Percentiles rank a stretch among this genome's conserved stretches.
phyloP scores from a whole-genome alignment of 1,140 invertebrate genomes.

The Leptinotarsa lineolata region DNA sequence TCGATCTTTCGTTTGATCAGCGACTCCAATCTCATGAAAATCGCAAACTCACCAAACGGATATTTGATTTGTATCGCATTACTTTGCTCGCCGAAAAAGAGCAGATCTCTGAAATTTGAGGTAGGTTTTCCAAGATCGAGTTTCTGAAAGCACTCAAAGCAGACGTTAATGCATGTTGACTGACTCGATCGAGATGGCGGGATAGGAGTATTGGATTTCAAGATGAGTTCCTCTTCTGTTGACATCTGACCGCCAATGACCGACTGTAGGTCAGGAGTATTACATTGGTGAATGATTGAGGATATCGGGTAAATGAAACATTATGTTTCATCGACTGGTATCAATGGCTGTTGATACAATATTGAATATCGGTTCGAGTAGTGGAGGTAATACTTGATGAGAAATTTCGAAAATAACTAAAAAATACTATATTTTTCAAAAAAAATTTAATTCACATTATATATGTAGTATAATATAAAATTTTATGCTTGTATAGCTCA shows the following conservation, averaged over 20 bases:
- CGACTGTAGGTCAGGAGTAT: not conserved
- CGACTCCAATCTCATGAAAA: no score
- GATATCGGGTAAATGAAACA: no score
- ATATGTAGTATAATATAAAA: no score
- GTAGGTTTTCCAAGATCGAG: not conserved
- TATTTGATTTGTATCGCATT: slow-evolving; percentile 3
- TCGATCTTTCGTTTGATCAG: no score
- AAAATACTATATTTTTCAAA: no score
- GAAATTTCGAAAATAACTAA: no score
- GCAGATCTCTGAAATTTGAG: not conserved
- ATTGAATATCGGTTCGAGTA: no score
- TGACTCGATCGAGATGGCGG: not conserved
- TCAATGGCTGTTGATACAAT: no score
- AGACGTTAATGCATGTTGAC: slow-evolving; percentile 8
- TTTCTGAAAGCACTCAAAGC: slow-evolving; percentile 3
- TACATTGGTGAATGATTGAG: not conserved
- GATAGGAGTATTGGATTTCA: not conserved
- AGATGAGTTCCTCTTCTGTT: not conserved
- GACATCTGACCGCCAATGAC: not conserved
- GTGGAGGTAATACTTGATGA: no score
- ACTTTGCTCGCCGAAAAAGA: not conserved
- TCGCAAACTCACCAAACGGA: slow-evolving; percentile 1
- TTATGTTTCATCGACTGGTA: no score
- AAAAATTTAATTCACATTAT: no score
- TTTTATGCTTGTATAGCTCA: no score